These are phyloP conservation scores for Axea sp. DNA, from an alignment of 2,888 invertebrate genomes.

Conservation along the genomic window DNA sequence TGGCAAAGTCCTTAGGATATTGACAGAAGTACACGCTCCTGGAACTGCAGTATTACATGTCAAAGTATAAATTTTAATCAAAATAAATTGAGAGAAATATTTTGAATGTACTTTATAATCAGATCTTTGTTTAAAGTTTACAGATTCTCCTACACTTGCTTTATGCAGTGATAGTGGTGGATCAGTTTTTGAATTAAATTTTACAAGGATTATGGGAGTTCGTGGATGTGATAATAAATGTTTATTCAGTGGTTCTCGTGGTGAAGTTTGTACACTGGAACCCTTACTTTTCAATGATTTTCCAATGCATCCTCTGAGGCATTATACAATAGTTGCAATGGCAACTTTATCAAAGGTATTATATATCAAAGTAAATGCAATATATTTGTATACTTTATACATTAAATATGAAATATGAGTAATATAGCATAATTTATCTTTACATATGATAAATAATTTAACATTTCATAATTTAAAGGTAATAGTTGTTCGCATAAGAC, in stretches of 20 bases:
- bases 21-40: constrained; percentile 90
- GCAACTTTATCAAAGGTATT: constrained; percentile 94
- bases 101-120: constrained; percentile 4
- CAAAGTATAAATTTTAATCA: constrained; percentile 78
- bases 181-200: constrained; percentile 95
- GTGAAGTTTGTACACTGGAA: constrained; percentile 91
- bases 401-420: no score
- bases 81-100: constrained; percentile 4
- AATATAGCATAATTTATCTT: no score
- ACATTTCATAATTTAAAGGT: constrained; percentile 81
- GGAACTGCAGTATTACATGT: constrained; percentile 90
- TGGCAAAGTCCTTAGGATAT: constrained; percentile 87
- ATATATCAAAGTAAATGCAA: constrained; percentile 49
- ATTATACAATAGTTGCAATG: constrained; percentile 91
- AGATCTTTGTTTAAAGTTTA: constrained; percentile 80
- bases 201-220: constrained; percentile 92
- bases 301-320: constrained; percentile 84
- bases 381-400: neutral
- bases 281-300: constrained; percentile 83
- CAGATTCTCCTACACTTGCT: constrained; percentile 87
- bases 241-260: constrained; percentile 97
- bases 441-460: no score
- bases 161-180: constrained; percentile 95
- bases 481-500: constrained; percentile 88
- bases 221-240: constrained; percentile 94